Conservation (phyloP, 2,113 vertebrate genomes). For the Scopus umbretta region DNA sequence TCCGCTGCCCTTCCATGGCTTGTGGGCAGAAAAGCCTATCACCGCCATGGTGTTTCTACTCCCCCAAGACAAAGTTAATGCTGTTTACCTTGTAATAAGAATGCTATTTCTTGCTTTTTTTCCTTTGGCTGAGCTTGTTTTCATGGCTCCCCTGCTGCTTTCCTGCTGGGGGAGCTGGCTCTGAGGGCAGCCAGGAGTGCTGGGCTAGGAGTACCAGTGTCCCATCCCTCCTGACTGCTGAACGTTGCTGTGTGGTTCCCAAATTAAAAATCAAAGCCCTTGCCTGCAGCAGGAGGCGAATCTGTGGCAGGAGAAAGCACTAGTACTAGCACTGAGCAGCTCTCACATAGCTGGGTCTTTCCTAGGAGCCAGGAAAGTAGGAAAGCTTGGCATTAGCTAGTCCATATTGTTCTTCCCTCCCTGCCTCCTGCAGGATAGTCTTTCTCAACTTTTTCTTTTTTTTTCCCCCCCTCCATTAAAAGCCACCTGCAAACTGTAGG, state of each 20-base stretch:
- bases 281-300: background rate
- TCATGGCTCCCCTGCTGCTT: background rate
- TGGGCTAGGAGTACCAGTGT: background rate
- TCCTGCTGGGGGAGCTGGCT: constrained; percentile 11
- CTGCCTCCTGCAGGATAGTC: background rate
- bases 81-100: constrained; percentile 57
- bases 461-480: background rate
- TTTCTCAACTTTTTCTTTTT: no score
- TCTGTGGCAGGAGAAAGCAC: background rate
- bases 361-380: background rate
- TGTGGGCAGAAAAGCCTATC: constrained; percentile 30
- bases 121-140: constrained; percentile 10
- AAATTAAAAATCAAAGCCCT: background rate
- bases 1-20: background rate
- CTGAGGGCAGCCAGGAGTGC: background rate
- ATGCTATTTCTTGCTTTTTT: constrained; percentile 40
- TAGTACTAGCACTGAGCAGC: background rate
- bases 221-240: background rate
- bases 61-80: constrained; percentile 33
- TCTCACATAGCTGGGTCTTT: background rate
- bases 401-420: background rate
- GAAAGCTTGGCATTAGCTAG: background rate
- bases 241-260: background rate
- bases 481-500: background rate
- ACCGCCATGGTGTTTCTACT: background rate